These are phyloP conservation scores for Caerostris darwini DNA, from an alignment of 1,140 invertebrate genomes.

Conservation along the genomic window DNA sequence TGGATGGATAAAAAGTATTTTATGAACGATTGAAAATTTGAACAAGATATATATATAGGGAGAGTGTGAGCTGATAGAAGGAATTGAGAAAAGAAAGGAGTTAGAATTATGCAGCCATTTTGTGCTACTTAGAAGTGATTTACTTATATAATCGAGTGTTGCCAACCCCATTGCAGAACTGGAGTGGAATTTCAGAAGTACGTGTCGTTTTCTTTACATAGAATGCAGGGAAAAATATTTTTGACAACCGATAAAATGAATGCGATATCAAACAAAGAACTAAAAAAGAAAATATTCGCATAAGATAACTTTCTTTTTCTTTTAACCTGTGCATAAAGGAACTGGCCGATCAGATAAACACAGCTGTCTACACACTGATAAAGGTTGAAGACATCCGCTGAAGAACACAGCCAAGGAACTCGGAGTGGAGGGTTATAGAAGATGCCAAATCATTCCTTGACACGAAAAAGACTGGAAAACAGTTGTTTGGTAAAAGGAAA, in stretches of 20 bases:
- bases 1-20: too few species aligned
- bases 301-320: slow-evolving; percentile 5
- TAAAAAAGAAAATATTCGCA: background rate
- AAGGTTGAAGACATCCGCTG: slow-evolving; percentile 49
- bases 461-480: background rate
- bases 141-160: too few species aligned
- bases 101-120: too few species aligned
- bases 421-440: background rate
- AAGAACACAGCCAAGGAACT: background rate
- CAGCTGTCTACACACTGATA: slow-evolving; percentile 58
- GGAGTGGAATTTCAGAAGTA: too few species aligned
- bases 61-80: too few species aligned
- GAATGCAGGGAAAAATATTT: background rate
- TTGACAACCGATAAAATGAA: slow-evolving; percentile 1
- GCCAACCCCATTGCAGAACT: too few species aligned
- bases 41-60: too few species aligned
- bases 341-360: slow-evolving; percentile 39
- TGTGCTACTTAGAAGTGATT: too few species aligned
- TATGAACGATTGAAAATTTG: too few species aligned
- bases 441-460: background rate
- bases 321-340: slow-evolving; percentile 35
- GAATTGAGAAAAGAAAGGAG: too few species aligned
- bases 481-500: background rate
- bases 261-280: background rate
- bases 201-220: too few species aligned